Evolutionary conservation across 2,797 vertebrate genomes (phyloP), one percentile per base, ranked within the genome.

Genomic region (Sorex maritimensis): DNA sequence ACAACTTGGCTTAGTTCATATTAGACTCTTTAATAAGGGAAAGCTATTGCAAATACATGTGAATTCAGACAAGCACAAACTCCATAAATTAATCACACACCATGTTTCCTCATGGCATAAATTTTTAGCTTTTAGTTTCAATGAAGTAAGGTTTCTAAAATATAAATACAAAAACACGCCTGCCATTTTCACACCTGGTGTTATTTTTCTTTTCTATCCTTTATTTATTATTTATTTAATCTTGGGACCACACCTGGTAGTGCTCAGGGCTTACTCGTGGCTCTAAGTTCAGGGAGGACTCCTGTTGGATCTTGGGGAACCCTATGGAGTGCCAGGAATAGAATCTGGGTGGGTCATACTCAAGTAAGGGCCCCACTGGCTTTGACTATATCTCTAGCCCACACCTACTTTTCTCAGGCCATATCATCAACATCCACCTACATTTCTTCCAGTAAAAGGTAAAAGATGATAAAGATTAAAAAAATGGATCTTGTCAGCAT

Each of bases 1-100:
- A 90, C 73, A 96, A 90, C n/a, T 15, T 52, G 49, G 92, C 23
- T 92, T 23, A 23, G 7, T 38, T 34, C 15, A 71, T 26, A 75
- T n/a, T 28, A 26, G 46, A 71, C 75, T 88, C 6, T 84, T 93
- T 23, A 85, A 26, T 28, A 87, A 95, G 90, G 44, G 0, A 95
- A 73, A 68, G 58, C 10, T 26, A 88, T 26, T 67, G 28, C 19
- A 94, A 12, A 6, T 38, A 0, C 44, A 14, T 30, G 26, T 3
- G 83, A 71, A 52, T 90, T 91, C n/a, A 86, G 90, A 28, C 28
- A 86, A 49, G 69, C 19, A 24, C 49, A 52, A 52, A 11, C 3
- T 93, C 0, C 15, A 88, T 72, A 7, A 69, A 3, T 69, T 38
- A 63, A 88, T 73, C 83, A 79, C 67, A 67, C 79, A 80, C 0